Base-by-base conservation (phyloP, 1,140 invertebrate genomes). In the Acromyrmex echinatior region DNA sequence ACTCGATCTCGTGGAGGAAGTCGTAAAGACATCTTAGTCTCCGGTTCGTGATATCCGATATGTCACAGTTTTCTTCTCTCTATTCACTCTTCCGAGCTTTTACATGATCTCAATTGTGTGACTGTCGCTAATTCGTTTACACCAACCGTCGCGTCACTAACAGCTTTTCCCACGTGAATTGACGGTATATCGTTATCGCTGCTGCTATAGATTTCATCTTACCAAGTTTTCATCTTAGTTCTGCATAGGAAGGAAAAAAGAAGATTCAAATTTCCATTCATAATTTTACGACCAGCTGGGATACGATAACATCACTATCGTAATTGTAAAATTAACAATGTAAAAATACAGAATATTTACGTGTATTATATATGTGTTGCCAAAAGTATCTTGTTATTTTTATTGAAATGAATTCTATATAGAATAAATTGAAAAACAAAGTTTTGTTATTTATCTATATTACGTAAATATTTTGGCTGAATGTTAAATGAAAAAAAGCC, bases 41-140 rank as follows among this genome's bases (percentile, higher is more conserved):
- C 31, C n/a, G 66, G 70, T 51, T 76, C 70, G n/a, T n/a, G 80
- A 76, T 74, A 84, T 76, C 7, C 80, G 80, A 84, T 84, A 84
- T 76, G 70, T 76, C 70, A 56, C 56, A 62, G 70, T 84, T 82
- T 84, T 84, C 70, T 56, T 84, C 70, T 56, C 31, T 62, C 80
- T 31, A 76, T 76, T 49, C 56, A n/a, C 39, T 63, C 31, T 70
- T 31, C 21, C 31, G 65, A 58, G n/a, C 56, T 84, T 39, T 49
- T 73, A 18, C 53, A 25, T 84, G 39, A 70, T 51, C 53, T 63
- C 56, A 58, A 84, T 63, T 62, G 56, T 84, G 70, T 58, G 80
- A 74, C 74, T 25, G 39, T 51, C 56, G 45, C 70, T 84, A 76
- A 84, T 76, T 45, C n/a, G 39, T 84, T 84, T 84, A 84, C 56